Conservation (phyloP, 37 sponge, comb jelly and placozoan species). For the Bolinopsis microptera region DNA sequence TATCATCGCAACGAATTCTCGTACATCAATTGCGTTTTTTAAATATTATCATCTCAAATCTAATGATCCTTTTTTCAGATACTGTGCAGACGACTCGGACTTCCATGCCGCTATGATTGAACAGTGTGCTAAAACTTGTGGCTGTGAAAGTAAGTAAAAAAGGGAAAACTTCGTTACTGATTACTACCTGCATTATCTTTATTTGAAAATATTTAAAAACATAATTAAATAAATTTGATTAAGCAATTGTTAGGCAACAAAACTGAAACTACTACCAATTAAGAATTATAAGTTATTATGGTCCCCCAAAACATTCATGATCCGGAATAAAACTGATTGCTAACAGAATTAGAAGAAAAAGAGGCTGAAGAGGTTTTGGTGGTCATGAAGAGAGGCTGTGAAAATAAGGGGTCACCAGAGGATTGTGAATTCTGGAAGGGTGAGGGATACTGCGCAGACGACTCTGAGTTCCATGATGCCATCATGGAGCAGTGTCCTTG, state of each 20-base stretch:
- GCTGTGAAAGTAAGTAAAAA: conserved; percentile 1
- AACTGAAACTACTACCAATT: too few species aligned
- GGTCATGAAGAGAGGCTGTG: neutral
- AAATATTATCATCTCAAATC: too few species aligned
- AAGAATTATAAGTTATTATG: too few species aligned
- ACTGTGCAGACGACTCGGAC: neutral
- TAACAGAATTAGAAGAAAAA: too few species aligned
- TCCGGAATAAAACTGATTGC: too few species aligned
- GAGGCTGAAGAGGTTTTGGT: neutral
- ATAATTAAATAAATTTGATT: too few species aligned
- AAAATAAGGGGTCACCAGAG: neutral
- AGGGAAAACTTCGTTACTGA: neutral
- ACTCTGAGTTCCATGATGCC: neutral
- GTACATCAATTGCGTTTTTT: too few species aligned
- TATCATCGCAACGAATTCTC: too few species aligned
- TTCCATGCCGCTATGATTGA: neutral
- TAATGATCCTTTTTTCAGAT: too few species aligned
- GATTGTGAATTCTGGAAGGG: neutral
- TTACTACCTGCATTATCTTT: neutral
- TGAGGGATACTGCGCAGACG: neutral
- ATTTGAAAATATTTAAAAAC: neutral
- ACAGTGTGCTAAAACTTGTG: neutral
- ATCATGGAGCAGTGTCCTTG: conserved; percentile 10
- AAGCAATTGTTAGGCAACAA: too few species aligned
- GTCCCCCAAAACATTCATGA: too few species aligned